Percentiles rank a stretch among this genome's conserved stretches.
Conservation (phyloP, 2,888 invertebrate genomes). For the Scaptomyza tumidula region DNA sequence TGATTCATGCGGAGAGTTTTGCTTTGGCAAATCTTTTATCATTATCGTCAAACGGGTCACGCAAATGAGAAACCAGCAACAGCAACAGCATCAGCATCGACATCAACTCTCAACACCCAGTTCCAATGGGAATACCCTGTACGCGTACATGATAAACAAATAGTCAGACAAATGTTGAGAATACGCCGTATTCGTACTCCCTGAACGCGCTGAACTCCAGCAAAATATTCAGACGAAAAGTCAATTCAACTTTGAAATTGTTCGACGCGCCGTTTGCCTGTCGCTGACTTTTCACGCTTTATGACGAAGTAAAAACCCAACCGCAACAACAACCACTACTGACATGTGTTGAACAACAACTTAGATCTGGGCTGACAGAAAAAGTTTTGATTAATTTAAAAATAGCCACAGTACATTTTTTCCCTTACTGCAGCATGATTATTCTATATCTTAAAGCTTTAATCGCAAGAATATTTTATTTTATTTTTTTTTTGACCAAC, state of each 20-base stretch:
- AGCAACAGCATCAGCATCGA: neutral
- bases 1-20: slow-evolving; percentile 38
- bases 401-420: neutral
- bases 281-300: slow-evolving; percentile 66
- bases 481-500: slow-evolving; percentile 18
- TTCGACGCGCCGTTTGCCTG: slow-evolving; percentile 49
- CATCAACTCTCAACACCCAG: slow-evolving; percentile 5
- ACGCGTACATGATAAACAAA: slow-evolving; percentile 56
- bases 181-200: slow-evolving; percentile 9
- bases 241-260: slow-evolving; percentile 79
- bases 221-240: slow-evolving; percentile 51
- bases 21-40: slow-evolving; percentile 42
- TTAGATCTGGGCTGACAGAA: slow-evolving; percentile 45
- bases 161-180: slow-evolving; percentile 36
- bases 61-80: slow-evolving; percentile 25
- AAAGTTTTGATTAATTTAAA: slow-evolving; percentile 75
- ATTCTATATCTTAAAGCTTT: neutral
- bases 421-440: slow-evolving; percentile 8
- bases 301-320: slow-evolving; percentile 68
- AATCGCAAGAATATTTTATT: neutral
- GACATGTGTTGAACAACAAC: slow-evolving; percentile 50
- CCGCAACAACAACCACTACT: slow-evolving; percentile 22
- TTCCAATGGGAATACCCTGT: slow-evolving; percentile 50
- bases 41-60: slow-evolving; percentile 41
- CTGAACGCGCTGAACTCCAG: slow-evolving; percentile 2